Evolutionary conservation across 2,888 invertebrate species (phyloP), one percentile per base, ranked within the genome.

Genomic region (Tenthredo mesomela): DNA sequence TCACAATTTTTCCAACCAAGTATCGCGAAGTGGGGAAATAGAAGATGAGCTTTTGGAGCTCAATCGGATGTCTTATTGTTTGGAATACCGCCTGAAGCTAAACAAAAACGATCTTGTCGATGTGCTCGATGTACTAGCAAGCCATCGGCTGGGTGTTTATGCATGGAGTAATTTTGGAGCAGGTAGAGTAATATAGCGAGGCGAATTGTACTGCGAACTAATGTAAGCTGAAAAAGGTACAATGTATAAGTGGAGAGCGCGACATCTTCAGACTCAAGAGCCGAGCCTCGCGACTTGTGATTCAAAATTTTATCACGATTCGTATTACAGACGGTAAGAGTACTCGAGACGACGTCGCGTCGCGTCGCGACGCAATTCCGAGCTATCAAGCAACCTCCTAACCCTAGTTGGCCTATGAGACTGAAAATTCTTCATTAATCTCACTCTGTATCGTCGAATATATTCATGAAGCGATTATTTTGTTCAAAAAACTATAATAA

Each of bases 361-460:
- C 71, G 43, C 50, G 71, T 43, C 25, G 3, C 71, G 71, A 73
- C 43, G 15, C 71, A 73, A 73, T 73, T 73, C n/a, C 40, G 43
- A 43, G 71, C 21, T 43, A 43, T 73, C 71, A 29, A 43, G 43
- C 71, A 15, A 73, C 12, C 21, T 21, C 21, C 43, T 10, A 43
- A 43, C 43, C 71, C 40, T 73, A 5, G 21, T 7, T 43, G 43
- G 21, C 40, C 71, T 10, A 21, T 25, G 21, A 73, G 43, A 73
- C 21, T 73, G 43, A 10, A 21, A 73, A 73, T 9, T 25, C 3
- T 6, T 7, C 18, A 67, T 25, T 10, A 21, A 33, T 67, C 25
- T 33, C 67, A 33, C 67, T 33, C 6, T 4, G 25, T 61, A 25
- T 61, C 61, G 25, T 25, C 21, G 3, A 12, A 25, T 61, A 12